These are phyloP conservation scores for Drosophila obscura DNA, from an alignment of 1,140 invertebrate genomes.

Conservation along the genomic window DNA sequence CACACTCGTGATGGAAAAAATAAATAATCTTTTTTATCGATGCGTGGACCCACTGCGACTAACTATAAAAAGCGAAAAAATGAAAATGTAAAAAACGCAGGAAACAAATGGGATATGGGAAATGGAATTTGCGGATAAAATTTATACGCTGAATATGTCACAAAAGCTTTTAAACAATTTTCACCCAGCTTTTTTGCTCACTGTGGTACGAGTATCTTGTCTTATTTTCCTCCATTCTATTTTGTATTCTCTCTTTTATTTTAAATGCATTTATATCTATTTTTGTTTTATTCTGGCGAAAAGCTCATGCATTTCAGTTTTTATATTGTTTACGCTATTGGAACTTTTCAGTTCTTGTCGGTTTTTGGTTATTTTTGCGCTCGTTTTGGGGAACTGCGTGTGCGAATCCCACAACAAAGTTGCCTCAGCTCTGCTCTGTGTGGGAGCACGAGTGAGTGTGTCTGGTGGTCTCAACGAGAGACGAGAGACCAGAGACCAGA, in stretches of 20 bases:
- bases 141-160: slow-evolving; percentile 46
- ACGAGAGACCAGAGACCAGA: too few relatives aligned
- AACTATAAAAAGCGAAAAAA: too few relatives aligned
- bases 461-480: background rate
- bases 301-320: slow-evolving; percentile 57
- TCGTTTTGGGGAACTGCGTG: slow-evolving; percentile 28
- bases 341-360: slow-evolving; percentile 33
- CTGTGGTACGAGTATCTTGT: too few relatives aligned
- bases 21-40: too few relatives aligned
- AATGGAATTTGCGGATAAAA: slow-evolving; percentile 4
- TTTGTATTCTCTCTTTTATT: slow-evolving; percentile 20
- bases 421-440: background rate
- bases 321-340: slow-evolving; percentile 66
- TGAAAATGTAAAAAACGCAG: too few relatives aligned
- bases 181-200: background rate
- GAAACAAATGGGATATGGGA: too few relatives aligned
- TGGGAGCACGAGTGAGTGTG: background rate
- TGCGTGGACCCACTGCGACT: too few relatives aligned
- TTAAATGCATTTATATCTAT: slow-evolving; percentile 58
- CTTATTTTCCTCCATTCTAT: background rate
- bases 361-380: too few relatives aligned
- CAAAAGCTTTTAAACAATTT: slow-evolving; percentile 58
- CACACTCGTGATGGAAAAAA: too few relatives aligned
- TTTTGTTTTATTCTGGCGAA: slow-evolving; percentile 33
- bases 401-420: slow-evolving; percentile 24